Evolutionary conservation across 2,797 vertebrate genomes (phyloP), one percentile per base, ranked within the genome.

Genomic region (Petrocephalus schoutedeni): DNA sequence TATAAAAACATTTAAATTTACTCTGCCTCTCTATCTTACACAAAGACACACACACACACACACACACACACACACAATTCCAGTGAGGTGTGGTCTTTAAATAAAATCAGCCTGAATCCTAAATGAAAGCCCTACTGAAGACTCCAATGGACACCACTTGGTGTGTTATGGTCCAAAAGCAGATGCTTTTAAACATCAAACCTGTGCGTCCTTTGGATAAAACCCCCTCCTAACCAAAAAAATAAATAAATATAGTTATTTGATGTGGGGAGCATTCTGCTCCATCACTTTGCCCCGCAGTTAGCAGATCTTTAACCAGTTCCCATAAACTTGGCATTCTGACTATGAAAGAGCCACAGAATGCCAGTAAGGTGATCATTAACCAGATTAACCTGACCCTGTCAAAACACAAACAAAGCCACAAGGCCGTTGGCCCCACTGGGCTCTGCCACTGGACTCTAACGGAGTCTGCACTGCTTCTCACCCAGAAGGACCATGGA

Each of bases 1-100:
- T 91, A 91, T 93, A 91, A 90, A 92, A 93, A 93, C 90, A 89
- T 74, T 74, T 74, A 12, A 12, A 41, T 74, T 74, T 74, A 64
- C 21, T n/a, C 19, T 45, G 28, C 6, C 23, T 2, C 23, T 9
- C 5, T 0, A 10, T 12, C 67, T 28, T 28, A 28, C 36, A 32
- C n/a, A n/a, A n/a, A n/a, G n/a, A n/a, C 23, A 71, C 64, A 71
- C 64, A 71, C 28, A 71, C n/a, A 74, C 36, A 77, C 32, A 0
- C 32, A 16, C 36, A 32, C 77, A n/a, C 36, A n/a, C 36, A 51
- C 77, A 45, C 80, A 83, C 6, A 54, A 5, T 7, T 0, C 9
- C 28, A 77, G 71, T 77, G 36, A 45, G 36, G 71, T 77, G 36
- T n/a, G 28, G 71, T 45, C 71, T 77, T 19, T 36, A 77, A 77